Conservation (phyloP, 2,888 invertebrate genomes). For the Archaeoteleia sp. region DNA sequence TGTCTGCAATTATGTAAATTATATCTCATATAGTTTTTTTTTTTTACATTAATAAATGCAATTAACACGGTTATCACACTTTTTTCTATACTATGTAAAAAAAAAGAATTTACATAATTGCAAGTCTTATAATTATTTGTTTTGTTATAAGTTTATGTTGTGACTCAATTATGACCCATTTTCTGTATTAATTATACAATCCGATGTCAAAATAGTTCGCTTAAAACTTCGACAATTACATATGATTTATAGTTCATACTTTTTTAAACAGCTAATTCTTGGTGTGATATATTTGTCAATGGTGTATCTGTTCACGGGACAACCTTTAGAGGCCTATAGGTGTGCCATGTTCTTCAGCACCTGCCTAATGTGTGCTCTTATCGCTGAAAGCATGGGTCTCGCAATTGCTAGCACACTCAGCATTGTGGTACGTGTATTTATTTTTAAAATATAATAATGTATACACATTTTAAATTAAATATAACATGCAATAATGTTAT, state of each 20-base stretch:
- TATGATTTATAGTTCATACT: background rate
- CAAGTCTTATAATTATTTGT: no score
- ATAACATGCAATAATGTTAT: no score
- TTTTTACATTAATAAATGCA: no score
- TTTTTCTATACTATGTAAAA: no score
- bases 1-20: no score
- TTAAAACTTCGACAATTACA: background rate
- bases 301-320: constrained; percentile 85
- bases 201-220: no score
- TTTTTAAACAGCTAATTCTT: constrained; percentile 75
- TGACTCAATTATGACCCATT: no score
- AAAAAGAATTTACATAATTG: no score
- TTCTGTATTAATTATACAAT: no score
- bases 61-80: no score
- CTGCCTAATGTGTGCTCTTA: constrained; percentile 83
- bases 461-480: background rate
- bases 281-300: constrained; percentile 82
- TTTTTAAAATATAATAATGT: background rate
- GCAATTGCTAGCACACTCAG: constrained; percentile 84
- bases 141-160: no score
- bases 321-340: constrained; percentile 83
- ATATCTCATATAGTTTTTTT: no score
- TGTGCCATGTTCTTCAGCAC: constrained; percentile 82
- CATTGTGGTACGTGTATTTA: constrained; percentile 82
- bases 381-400: constrained; percentile 87